These are phyloP conservation scores for Pampusana beccarii DNA, from an alignment of 2,113 vertebrate species.

Conservation along the genomic window DNA sequence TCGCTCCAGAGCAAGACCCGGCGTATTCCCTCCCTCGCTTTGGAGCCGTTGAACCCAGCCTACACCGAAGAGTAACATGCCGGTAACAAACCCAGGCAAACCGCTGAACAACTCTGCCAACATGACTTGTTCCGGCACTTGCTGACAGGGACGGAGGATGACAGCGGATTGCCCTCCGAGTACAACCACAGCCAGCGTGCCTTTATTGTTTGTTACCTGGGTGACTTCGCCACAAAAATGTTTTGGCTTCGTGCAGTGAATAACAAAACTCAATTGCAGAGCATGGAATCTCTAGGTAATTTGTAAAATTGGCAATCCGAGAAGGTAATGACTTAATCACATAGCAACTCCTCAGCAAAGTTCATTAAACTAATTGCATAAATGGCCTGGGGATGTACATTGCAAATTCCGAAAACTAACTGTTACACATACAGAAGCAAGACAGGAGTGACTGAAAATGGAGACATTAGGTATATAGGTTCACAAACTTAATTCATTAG, in stretches of 20 bases:
- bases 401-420: neutral
- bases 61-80: accelerated
- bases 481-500: neutral
- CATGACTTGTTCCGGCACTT: neutral
- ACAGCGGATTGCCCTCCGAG: accelerated
- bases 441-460: neutral
- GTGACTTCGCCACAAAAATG: neutral
- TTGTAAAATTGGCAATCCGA: neutral
- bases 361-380: slow-evolving; percentile 10
- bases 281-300: neutral
- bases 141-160: neutral
- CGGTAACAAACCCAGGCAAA: neutral
- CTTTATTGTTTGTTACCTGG: neutral
- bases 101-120: accelerated
- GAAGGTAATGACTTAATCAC: neutral
- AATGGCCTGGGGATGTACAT: neutral
- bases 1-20: accelerated
- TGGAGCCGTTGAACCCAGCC: neutral
- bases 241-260: neutral
- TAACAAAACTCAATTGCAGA: neutral
- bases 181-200: accelerated
- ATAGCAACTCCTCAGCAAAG: neutral
- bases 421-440: neutral
- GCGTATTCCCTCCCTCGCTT: accelerated
- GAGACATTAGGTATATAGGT: neutral